A percentile compares a stretch with the other conserved stretches of the same genome.
These are phyloP conservation scores for Dioctria linearis DNA, from an alignment of 2,888 invertebrate species.

Conservation along the genomic window DNA sequence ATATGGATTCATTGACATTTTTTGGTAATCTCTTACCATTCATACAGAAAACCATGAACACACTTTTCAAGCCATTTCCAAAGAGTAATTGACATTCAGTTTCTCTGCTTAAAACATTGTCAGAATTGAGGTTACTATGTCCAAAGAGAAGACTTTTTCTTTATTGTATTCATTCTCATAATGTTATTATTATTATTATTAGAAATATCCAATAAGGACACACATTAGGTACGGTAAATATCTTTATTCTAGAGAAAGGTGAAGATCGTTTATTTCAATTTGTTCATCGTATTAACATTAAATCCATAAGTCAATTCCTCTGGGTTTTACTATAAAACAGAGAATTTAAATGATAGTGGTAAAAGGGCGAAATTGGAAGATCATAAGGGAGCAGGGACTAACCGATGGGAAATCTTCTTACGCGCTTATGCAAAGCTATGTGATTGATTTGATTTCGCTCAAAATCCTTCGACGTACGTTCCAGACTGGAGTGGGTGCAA, in stretches of 20 bases:
- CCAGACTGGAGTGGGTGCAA: background rate
- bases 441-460: conserved; percentile 57
- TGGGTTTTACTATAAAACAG: conserved; percentile 39
- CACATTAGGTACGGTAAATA: too few species aligned
- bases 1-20: too few species aligned
- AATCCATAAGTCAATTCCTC: conserved; percentile 29
- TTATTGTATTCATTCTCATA: too few species aligned
- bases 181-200: too few species aligned
- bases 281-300: conserved; percentile 24
- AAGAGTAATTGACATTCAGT: too few species aligned
- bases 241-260: background rate
- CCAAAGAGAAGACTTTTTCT: too few species aligned
- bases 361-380: conserved; percentile 49
- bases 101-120: too few species aligned
- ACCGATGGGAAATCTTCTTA: conserved; percentile 55
- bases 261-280: conserved; percentile 35
- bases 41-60: too few species aligned
- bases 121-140: too few species aligned
- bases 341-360: conserved; percentile 51
- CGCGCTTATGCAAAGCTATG: conserved; percentile 56
- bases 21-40: too few species aligned
- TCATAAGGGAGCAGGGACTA: conserved; percentile 47
- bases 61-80: too few species aligned
- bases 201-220: too few species aligned
- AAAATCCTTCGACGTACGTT: background rate